Conservation (phyloP, 1,140 invertebrate species). For the Tyrophagus putrescentiae region DNA sequence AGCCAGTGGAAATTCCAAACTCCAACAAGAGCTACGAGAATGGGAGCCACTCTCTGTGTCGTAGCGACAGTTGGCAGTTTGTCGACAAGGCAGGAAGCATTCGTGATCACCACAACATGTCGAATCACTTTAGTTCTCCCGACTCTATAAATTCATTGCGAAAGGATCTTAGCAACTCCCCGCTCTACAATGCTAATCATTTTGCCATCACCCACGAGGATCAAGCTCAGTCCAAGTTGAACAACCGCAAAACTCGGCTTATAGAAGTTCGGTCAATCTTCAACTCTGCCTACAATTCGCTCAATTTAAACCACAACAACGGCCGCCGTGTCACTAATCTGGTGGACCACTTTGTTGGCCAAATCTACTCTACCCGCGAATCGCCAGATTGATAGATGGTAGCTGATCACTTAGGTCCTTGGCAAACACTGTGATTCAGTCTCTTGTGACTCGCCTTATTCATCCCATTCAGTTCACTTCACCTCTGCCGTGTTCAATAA, state of each 20-base stretch:
- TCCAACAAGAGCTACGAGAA: background rate
- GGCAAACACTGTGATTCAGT: too few species aligned
- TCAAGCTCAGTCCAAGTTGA: background rate
- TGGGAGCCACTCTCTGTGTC: background rate
- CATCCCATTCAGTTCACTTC: too few species aligned
- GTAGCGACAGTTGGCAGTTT: conserved; percentile 45
- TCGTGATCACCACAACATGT: conserved; percentile 32
- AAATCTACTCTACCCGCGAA: background rate
- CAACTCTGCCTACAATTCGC: conserved; percentile 3
- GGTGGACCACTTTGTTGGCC: conserved; percentile 11
- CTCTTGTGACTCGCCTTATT: too few species aligned
- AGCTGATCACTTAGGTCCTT: too few species aligned
- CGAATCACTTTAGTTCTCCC: conserved; percentile 14
- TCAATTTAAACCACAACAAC: background rate
- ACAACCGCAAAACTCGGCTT: background rate
- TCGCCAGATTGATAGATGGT: background rate
- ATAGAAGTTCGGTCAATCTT: conserved; percentile 6
- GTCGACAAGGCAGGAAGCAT: conserved; percentile 49
- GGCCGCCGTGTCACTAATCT: conserved; percentile 6
- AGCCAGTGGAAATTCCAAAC: conserved; percentile 23
- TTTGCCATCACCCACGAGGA: background rate
- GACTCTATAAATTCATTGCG: conserved; percentile 4
- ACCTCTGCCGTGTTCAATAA: too few species aligned
- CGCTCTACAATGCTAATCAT: background rate
- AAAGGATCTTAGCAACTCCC: background rate